These are phyloP conservation scores for Resseliella maxima DNA, from an alignment of 2,888 invertebrate genomes.

Conservation along the genomic window DNA sequence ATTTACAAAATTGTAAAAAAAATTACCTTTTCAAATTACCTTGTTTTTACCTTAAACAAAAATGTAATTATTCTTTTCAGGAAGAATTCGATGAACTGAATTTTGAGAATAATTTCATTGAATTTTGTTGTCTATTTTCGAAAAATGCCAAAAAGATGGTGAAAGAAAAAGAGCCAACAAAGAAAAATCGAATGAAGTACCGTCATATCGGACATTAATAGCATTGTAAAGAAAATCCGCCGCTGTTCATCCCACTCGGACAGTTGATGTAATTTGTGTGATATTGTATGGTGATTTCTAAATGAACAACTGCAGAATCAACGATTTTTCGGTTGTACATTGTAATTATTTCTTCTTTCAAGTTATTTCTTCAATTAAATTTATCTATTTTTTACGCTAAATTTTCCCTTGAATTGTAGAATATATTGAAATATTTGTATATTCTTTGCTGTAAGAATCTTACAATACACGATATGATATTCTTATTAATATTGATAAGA, in stretches of 20 bases:
- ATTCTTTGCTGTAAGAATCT: no score
- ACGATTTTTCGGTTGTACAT: neutral
- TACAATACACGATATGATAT: no score
- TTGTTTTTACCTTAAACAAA: no score
- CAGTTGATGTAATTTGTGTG: constrained; percentile 7
- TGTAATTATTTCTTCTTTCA: neutral
- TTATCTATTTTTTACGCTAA: neutral
- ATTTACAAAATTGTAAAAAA: no score
- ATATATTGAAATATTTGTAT: no score
- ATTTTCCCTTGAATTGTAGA: neutral
- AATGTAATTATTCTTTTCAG: no score
- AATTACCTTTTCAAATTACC: no score
- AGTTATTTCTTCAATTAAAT: neutral
- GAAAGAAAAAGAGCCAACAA: neutral
- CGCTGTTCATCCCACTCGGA: no score
- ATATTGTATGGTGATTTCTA: neutral
- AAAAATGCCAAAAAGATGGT: neutral
- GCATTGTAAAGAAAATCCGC: neutral
- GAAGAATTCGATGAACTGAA: neutral
- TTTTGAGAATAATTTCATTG: neutral
- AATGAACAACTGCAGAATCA: neutral
- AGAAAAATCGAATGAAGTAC: neutral
- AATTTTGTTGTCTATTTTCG: neutral
- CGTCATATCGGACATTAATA: neutral
- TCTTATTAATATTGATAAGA: no score